A percentile compares a stretch with the other conserved stretches of the same genome.
These are phyloP conservation scores for Gnatocerus cornutus DNA, from an alignment of 2,888 invertebrate genomes.

Conservation along the genomic window DNA sequence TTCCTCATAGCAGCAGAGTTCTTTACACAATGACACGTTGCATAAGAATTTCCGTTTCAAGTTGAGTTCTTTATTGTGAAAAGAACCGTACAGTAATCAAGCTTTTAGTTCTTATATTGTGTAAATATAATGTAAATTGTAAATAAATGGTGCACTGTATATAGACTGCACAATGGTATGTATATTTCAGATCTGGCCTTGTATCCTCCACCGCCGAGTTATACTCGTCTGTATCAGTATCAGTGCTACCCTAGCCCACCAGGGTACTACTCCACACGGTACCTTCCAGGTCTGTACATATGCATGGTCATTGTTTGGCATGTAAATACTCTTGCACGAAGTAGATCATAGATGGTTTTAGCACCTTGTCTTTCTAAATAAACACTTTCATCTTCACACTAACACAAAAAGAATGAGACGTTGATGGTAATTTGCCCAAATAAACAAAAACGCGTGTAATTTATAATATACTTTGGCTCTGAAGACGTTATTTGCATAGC, in stretches of 20 bases:
- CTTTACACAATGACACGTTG: slow-evolving; percentile 5
- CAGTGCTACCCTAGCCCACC: slow-evolving; percentile 73
- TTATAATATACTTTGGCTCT: slow-evolving; percentile 16
- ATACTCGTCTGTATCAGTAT: slow-evolving; percentile 77
- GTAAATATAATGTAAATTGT: slow-evolving; percentile 39
- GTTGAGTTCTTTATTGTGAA: slow-evolving; percentile 3
- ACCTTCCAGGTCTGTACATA: slow-evolving; percentile 67
- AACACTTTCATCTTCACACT: slow-evolving; percentile 30
- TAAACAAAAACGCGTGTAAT: slow-evolving; percentile 30
- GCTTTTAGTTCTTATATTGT: slow-evolving; percentile 5
- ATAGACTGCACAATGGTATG: slow-evolving; percentile 55
- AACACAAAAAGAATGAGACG: slow-evolving; percentile 13
- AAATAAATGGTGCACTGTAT: slow-evolving; percentile 49
- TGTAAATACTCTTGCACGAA: slow-evolving; percentile 30
- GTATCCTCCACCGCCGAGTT: slow-evolving; percentile 75
- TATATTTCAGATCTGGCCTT: slow-evolving; percentile 77
- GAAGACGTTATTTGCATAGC: slow-evolving; percentile 28
- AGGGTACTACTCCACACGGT: slow-evolving; percentile 67
- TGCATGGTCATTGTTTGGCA: slow-evolving; percentile 56
- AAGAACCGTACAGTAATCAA: slow-evolving; percentile 3
- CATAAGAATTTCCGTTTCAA: neutral
- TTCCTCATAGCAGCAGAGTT: neutral
- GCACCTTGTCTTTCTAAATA: slow-evolving; percentile 20
- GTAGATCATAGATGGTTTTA: slow-evolving; percentile 29
- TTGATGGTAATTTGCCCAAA: slow-evolving; percentile 22